These are phyloP conservation scores for Melieria picta DNA, from an alignment of 2,888 invertebrate species.

Conservation along the genomic window DNA sequence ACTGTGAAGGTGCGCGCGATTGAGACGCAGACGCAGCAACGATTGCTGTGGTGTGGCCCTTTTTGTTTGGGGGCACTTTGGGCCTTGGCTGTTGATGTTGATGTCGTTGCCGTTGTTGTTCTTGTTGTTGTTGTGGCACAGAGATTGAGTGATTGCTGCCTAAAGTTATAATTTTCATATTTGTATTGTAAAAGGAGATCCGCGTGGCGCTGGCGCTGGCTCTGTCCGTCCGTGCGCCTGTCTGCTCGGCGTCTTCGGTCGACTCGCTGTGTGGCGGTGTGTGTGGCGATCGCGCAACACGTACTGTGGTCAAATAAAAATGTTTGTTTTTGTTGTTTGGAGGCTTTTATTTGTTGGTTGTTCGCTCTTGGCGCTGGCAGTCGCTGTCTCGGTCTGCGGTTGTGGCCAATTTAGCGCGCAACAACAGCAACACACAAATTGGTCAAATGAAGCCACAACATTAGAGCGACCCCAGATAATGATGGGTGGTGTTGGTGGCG, in stretches of 20 bases:
- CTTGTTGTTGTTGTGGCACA: slow-evolving; percentile 45
- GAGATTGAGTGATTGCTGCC: slow-evolving; percentile 67
- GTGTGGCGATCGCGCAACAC: slow-evolving; percentile 43
- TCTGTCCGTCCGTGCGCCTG: slow-evolving; percentile 6
- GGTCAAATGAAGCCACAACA: slow-evolving; percentile 52
- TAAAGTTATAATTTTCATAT: slow-evolving; percentile 66
- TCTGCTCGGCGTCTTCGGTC: background rate
- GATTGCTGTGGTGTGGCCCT: background rate
- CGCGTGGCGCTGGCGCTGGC: background rate
- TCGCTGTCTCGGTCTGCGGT: slow-evolving; percentile 32
- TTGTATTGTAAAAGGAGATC: slow-evolving; percentile 46
- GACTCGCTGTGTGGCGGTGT: slow-evolving; percentile 25
- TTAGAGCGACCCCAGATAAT: slow-evolving; percentile 44
- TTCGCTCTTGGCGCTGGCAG: background rate
- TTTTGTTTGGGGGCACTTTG: no score
- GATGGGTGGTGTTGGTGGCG: slow-evolving; percentile 45
- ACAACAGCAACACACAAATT: slow-evolving; percentile 46
- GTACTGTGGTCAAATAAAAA: slow-evolving; percentile 50
- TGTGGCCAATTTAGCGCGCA: slow-evolving; percentile 36
- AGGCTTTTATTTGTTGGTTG: slow-evolving; percentile 21
- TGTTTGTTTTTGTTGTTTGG: slow-evolving; percentile 44
- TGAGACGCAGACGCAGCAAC: slow-evolving; percentile 18
- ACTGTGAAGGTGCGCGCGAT: background rate
- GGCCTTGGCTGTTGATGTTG: background rate
- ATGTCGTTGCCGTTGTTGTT: slow-evolving; percentile 37